Conservation (phyloP, 2,888 invertebrate genomes). For the Ommatoiulus sabulosus region DNA sequence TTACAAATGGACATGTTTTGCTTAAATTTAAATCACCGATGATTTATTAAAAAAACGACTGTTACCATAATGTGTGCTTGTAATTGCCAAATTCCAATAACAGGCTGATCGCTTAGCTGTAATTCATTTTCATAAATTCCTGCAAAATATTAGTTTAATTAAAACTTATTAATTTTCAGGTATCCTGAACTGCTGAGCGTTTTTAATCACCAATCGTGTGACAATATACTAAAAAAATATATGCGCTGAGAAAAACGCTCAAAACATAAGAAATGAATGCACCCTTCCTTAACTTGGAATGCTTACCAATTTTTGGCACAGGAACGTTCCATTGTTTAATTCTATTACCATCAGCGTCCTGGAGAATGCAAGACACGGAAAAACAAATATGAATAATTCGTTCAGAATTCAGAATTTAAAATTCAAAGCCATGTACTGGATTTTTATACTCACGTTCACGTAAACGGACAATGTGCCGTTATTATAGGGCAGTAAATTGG, state of each 20-base stretch:
- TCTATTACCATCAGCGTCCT: constrained; percentile 24
- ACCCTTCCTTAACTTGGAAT: background rate
- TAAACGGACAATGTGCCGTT: background rate
- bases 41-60: background rate
- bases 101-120: background rate
- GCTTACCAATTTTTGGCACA: background rate
- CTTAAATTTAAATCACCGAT: background rate
- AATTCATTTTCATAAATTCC: background rate
- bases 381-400: background rate
- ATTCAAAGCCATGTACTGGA: background rate
- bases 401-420: background rate
- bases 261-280: too few species aligned
- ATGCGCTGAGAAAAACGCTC: too few species aligned
- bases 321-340: constrained; percentile 6
- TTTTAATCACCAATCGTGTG: too few species aligned
- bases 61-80: background rate
- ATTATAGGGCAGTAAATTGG: background rate
- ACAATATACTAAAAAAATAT: too few species aligned
- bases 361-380: background rate
- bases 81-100: background rate
- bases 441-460: background rate
- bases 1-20: background rate
- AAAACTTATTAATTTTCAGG: background rate
- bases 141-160: background rate
- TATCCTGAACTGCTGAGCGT: too few species aligned